A percentile compares a stretch with the other conserved stretches of the same genome.
phyloP scores from a whole-genome alignment of 2,113 vertebrate genomes.

The Thalassarche chlororhynchos region DNA sequence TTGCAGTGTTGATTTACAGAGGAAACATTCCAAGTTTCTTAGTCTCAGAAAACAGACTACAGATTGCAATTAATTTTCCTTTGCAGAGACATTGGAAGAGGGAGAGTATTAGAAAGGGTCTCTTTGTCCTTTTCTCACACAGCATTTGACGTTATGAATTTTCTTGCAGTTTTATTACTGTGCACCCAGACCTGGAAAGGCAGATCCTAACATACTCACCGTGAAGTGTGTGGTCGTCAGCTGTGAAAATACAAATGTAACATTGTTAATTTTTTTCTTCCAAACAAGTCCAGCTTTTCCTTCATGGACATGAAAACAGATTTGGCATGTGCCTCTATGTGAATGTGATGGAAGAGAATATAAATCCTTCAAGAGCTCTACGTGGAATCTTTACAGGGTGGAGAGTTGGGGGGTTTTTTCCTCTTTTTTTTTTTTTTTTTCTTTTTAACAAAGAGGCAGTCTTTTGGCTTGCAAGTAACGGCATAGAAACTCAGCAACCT shows the following conservation, averaged over 20 bases:
- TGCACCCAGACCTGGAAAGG: background rate
- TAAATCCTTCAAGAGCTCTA: background rate
- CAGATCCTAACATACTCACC: background rate
- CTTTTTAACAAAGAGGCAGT: background rate
- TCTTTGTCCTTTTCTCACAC: background rate
- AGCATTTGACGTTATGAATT: background rate
- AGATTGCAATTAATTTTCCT: background rate
- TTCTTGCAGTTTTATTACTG: background rate
- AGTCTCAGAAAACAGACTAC: background rate
- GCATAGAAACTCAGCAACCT: background rate
- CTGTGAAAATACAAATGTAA: background rate
- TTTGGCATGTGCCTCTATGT: background rate
- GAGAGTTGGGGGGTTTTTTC: background rate
- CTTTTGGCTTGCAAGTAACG: background rate
- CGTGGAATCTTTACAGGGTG: background rate
- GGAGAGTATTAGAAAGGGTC: background rate
- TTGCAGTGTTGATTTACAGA: background rate
- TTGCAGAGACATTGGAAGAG: background rate
- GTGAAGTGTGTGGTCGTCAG: background rate
- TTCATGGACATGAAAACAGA: background rate
- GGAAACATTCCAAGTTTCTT: background rate
- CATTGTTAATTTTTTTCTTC: background rate
- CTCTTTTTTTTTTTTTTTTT: no score
- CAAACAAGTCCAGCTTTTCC: background rate
- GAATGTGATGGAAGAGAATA: background rate